Evolutionary conservation across 2,888 invertebrate genomes (phyloP).

Genomic region (Machimus rusticus): DNA sequence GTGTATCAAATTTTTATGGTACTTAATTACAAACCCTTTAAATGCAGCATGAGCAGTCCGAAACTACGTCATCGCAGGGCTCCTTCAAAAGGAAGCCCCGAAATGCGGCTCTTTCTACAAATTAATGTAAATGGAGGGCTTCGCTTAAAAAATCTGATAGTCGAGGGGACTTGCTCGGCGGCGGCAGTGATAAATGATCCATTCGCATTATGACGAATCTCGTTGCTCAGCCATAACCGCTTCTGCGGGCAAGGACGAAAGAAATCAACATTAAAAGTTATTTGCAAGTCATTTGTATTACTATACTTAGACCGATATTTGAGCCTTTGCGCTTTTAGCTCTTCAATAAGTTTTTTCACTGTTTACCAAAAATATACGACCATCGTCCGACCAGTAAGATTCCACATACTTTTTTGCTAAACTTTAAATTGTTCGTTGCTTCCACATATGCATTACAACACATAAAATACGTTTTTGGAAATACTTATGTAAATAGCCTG

Average conservation of each 20-base stretch:
- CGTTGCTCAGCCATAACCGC: background rate
- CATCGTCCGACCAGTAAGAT: no score
- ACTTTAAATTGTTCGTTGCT: no score
- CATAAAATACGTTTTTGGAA: no score
- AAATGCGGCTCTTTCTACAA: background rate
- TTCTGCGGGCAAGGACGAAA: background rate
- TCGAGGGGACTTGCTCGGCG: background rate
- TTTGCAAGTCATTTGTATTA: conserved; percentile 13
- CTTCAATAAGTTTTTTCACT: background rate
- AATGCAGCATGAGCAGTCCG: background rate
- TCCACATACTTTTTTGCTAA: no score
- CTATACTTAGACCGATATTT: background rate
- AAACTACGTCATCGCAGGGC: background rate
- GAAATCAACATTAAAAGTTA: background rate
- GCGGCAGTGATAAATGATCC: conserved; percentile 17
- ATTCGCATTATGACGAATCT: background rate
- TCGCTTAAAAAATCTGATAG: conserved; percentile 4
- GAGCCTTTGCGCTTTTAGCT: background rate
- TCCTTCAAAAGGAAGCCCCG: background rate
- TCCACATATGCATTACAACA: no score
- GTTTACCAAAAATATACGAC: no score
- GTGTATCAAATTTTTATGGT: conserved; percentile 13
- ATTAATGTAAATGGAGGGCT: conserved; percentile 33
- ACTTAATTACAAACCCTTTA: conserved; percentile 19
- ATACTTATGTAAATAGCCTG: no score